Percentiles rank a stretch among this genome's conserved stretches.
Evolutionary conservation across 2,888 invertebrate species (phyloP).

Genomic region (Drosophila kambysellisi): DNA sequence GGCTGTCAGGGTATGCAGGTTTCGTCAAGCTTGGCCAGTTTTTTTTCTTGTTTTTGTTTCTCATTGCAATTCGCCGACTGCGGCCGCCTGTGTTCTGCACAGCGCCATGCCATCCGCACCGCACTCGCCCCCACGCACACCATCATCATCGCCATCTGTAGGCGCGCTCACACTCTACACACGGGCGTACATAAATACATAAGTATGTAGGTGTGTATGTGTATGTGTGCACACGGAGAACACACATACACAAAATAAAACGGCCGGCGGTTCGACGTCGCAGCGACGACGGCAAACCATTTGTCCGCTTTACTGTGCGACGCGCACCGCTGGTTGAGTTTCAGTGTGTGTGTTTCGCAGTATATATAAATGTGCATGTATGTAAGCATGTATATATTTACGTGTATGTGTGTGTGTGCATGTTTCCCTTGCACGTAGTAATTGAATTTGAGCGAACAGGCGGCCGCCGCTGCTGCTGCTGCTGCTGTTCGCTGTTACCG

Average conservation of each 20-base stretch:
- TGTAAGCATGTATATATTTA: conserved; percentile 13
- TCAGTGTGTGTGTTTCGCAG: conserved; percentile 38
- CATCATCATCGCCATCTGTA: conserved; percentile 33
- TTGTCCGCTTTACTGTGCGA: conserved; percentile 68
- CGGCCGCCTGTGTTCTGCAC: conserved; percentile 63
- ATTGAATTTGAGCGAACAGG: conserved; percentile 66
- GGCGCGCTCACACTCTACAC: conserved; percentile 54
- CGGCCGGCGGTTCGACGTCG: conserved; percentile 71
- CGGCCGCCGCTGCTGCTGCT: conserved; percentile 36
- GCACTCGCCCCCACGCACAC: conserved; percentile 29
- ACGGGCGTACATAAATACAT: conserved; percentile 8
- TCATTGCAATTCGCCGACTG: conserved; percentile 75
- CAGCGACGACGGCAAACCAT: conserved; percentile 57
- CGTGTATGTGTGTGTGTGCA: conserved; percentile 27
- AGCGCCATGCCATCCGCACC: conserved; percentile 47
- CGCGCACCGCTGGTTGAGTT: conserved; percentile 53
- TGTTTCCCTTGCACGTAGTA: conserved; percentile 61
- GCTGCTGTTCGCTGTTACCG: conserved; percentile 47
- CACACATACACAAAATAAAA: conserved; percentile 41
- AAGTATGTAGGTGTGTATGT: conserved; percentile 14
- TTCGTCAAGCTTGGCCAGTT: conserved; percentile 11
- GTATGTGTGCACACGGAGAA: conserved; percentile 16
- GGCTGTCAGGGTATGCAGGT: conserved; percentile 31
- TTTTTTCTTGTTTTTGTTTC: conserved; percentile 63
- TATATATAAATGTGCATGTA: conserved; percentile 20